Evolutionary conservation across 2,113 vertebrate genomes (phyloP).

Genomic region (Rhynchomys soricoides): DNA sequence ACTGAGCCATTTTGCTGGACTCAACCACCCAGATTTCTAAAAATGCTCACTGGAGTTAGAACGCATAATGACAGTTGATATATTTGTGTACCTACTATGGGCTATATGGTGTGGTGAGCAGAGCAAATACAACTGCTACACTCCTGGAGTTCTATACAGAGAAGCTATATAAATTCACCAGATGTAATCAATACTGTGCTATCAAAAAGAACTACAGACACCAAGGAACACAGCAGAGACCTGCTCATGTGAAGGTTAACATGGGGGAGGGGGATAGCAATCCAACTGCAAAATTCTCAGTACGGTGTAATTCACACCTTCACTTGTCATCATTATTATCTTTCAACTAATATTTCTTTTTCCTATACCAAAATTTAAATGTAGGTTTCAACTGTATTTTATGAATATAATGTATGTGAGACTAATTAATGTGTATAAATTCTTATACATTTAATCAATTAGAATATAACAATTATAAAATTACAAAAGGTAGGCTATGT

Average conservation of each 20-base stretch:
- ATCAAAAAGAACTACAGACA: background rate
- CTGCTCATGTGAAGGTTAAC: background rate
- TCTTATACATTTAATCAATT: background rate
- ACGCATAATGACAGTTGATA: background rate
- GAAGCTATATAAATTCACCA: background rate
- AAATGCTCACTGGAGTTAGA: background rate
- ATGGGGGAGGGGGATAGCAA: background rate
- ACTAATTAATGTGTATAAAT: background rate
- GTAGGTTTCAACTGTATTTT: background rate
- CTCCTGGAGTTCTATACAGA: background rate
- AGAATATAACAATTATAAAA: background rate
- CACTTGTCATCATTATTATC: background rate
- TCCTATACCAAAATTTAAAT: constrained; percentile 11
- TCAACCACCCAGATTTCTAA: background rate
- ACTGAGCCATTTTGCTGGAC: background rate
- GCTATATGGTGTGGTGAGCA: background rate
- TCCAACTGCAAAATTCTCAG: constrained; percentile 6
- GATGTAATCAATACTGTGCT: background rate
- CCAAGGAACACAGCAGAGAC: background rate
- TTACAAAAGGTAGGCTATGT: background rate
- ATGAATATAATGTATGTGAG: background rate
- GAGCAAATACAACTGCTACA: background rate
- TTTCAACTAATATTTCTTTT: background rate
- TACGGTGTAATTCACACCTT: background rate
- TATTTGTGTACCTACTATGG: background rate